These are phyloP conservation scores for Ectemnius lituratus DNA, from an alignment of 2,888 invertebrate species.

Conservation along the genomic window DNA sequence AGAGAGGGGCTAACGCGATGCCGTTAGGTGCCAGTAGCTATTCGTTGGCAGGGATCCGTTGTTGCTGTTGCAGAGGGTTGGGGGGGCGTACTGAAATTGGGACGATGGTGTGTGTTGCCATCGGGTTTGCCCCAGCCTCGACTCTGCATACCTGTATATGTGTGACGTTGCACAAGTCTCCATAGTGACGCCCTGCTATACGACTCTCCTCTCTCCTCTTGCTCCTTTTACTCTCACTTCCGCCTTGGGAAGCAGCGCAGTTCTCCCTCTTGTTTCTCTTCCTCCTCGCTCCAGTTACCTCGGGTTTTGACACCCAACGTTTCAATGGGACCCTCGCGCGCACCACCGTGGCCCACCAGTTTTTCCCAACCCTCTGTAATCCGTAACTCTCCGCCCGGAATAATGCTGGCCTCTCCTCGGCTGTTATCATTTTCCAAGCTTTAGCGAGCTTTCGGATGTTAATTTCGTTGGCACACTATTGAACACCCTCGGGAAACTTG, in stretches of 20 bases:
- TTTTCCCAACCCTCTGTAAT: neutral
- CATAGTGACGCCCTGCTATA: constrained; percentile 57
- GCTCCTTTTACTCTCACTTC: neutral
- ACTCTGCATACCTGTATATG: neutral
- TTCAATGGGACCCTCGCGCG: constrained; percentile 3
- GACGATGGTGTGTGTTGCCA: neutral
- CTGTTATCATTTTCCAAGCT: too few relatives aligned
- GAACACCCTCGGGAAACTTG: too few relatives aligned
- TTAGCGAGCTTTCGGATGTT: too few relatives aligned
- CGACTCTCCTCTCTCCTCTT: constrained; percentile 8
- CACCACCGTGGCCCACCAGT: neutral
- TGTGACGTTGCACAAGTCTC: constrained; percentile 38
- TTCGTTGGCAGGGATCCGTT: too few relatives aligned
- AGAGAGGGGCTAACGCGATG: too few relatives aligned
- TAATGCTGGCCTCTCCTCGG: neutral
- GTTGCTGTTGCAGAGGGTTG: too few relatives aligned
- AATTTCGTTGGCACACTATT: too few relatives aligned
- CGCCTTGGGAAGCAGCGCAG: neutral
- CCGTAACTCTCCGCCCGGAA: neutral
- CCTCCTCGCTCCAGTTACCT: constrained; percentile 1
- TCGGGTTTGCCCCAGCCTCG: too few relatives aligned
- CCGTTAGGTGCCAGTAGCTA: too few relatives aligned
- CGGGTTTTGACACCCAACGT: neutral
- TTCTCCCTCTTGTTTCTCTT: neutral
- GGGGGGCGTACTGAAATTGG: neutral